Evolutionary conservation across 2,888 invertebrate genomes (phyloP), one percentile per base, ranked within the genome.

Genomic region (Drosophila hamatofila): DNA sequence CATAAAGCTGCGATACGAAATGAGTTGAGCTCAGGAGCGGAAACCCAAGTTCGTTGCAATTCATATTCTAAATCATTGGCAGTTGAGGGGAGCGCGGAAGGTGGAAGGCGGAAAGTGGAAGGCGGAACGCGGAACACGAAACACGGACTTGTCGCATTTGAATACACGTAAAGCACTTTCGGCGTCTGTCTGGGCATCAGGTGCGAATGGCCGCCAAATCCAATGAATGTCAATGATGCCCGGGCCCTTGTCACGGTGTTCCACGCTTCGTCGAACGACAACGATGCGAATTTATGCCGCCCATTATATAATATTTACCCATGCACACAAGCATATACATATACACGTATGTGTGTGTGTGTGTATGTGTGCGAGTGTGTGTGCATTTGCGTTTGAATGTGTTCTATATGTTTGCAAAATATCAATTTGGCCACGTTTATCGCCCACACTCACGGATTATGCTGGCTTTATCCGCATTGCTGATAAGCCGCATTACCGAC

Each of bases 151-250:
- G 23, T 49, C 35, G 16, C 67, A 78, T 83, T 80, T 81, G 79
- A 81, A 81, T 81, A 83, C 64, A 74, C 69, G 57, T 63, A 69
- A 80, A 83, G 76, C 70, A 73, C 75, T 76, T 76, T 76, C 70
- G 30, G 33, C 35, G 42, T 23, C 59, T 37, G 61, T 37, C 39
- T 39, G 44, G 67, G 79, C 80, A 88, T 80, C 88, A 90, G 89
- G 89, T 90, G 90, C 80, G 80, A 83, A 86, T 83, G 80, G 71
- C 75, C 78, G 71, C 80, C 81, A 89, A 88, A 84, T 90, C 82
- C 88, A 81, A 89, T 88, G 89, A 90, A 90, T 90, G 87, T 84
- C 87, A 89, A 89, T 90, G 85, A 88, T 80, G 78, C 66, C 77
- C 72, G 56, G 54, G 39, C 33, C 80, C 65, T 81, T 83, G 78